phyloP scores from a whole-genome alignment of 2,113 vertebrate genomes.

The Alethe castanea region DNA sequence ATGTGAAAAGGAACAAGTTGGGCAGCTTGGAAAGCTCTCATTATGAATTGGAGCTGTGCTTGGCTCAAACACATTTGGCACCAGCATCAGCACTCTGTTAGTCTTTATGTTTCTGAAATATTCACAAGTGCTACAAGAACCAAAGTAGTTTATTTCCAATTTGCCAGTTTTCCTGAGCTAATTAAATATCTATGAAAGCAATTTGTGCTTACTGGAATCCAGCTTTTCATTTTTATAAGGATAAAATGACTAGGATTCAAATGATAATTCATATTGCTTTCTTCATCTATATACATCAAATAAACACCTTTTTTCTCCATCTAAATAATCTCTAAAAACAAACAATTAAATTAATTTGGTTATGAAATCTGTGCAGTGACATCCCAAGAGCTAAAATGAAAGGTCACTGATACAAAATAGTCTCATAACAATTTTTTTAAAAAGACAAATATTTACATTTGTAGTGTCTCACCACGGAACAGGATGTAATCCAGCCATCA shows the following conservation, averaged over 20 bases:
- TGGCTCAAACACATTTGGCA: slow-evolving; percentile 41
- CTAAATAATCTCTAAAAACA: not conserved
- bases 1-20: not conserved
- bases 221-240: not conserved
- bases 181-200: slow-evolving; percentile 9
- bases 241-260: not conserved
- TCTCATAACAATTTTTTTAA: not conserved
- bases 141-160: slow-evolving; percentile 6
- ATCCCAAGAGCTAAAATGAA: not conserved
- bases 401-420: not conserved
- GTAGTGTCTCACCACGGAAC: not conserved
- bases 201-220: not conserved
- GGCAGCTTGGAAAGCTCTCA: slow-evolving; percentile 12
- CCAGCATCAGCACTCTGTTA: not conserved
- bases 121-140: not conserved
- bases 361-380: not conserved
- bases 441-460: not conserved
- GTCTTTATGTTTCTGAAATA: slow-evolving; percentile 3
- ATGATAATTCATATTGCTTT: not conserved
- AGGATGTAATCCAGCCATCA: not conserved
- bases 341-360: not conserved
- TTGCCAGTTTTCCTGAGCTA: slow-evolving; percentile 13
- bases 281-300: not conserved
- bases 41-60: not conserved
- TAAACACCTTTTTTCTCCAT: not conserved